A percentile compares a stretch with the other conserved stretches of the same genome.
Evolutionary conservation across 1,140 invertebrate species (phyloP).

Genomic region (Papilio glaucus): DNA sequence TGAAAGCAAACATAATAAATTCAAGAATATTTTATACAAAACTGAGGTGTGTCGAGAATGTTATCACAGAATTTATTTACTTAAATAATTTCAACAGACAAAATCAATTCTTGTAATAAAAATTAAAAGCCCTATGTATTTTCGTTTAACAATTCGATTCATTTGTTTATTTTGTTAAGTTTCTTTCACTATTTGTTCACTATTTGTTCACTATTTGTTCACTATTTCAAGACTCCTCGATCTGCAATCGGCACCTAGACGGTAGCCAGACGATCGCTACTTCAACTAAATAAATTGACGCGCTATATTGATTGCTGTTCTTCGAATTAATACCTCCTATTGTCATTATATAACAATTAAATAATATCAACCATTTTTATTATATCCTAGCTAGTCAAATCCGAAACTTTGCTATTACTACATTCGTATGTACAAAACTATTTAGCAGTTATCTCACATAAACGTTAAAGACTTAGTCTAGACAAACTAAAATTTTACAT

Average conservation of each 20-base stretch:
- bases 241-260: no score
- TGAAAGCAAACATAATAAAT: constrained; percentile 20
- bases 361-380: not conserved
- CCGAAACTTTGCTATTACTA: not conserved
- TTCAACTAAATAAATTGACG: not conserved
- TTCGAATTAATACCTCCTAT: not conserved
- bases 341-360: not conserved
- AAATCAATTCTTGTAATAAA: not conserved
- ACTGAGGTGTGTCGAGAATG: not conserved
- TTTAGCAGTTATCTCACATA: not conserved
- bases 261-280: no score
- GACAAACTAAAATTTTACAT: constrained; percentile 3
- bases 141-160: not conserved
- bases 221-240: no score
- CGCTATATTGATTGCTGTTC: not conserved
- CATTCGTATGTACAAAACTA: not conserved
- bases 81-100: not conserved
- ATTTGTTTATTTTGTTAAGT: not conserved
- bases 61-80: not conserved
- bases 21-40: constrained; percentile 12
- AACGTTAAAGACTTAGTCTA: not conserved
- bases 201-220: not conserved
- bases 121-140: not conserved
- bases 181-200: not conserved
- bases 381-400: constrained; percentile 15